Percentiles rank a stretch among this genome's conserved stretches.
Evolutionary conservation across 2,797 vertebrate species (phyloP).

Genomic region (Myotis pilosus): DNA sequence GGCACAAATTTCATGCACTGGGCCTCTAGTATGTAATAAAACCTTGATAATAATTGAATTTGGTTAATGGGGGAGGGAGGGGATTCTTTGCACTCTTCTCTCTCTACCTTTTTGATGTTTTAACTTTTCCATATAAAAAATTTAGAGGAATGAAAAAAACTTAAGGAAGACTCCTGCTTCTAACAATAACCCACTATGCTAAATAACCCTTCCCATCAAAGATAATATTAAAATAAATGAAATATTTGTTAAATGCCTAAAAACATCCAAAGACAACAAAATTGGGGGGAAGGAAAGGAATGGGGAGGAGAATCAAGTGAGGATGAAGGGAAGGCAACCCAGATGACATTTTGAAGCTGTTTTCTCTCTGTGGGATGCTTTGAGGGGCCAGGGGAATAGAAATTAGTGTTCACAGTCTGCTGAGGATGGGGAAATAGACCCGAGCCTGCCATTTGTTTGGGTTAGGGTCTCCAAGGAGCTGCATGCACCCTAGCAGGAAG

Average conservation of each 20-base stretch:
- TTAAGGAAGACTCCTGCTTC: background rate
- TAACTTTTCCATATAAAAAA: slow-evolving; percentile 15
- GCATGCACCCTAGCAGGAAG: background rate
- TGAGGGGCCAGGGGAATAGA: background rate
- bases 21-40: background rate
- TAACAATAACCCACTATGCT: background rate
- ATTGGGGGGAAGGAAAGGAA: background rate
- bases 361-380: background rate
- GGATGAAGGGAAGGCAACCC: background rate
- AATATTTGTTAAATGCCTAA: background rate
- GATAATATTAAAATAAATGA: background rate
- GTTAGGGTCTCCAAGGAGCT: background rate
- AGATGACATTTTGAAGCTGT: background rate
- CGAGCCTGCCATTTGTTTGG: background rate
- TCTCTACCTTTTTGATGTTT: background rate
- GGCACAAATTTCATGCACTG: no score
- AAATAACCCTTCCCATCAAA: background rate
- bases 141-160: background rate
- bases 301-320: background rate
- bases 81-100: background rate
- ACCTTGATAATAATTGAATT: background rate
- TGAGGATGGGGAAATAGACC: background rate
- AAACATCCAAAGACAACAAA: background rate
- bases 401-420: background rate
- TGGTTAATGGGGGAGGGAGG: no score